phyloP scores from a whole-genome alignment of 2,888 invertebrate species.

The Cephus pygmeus region DNA sequence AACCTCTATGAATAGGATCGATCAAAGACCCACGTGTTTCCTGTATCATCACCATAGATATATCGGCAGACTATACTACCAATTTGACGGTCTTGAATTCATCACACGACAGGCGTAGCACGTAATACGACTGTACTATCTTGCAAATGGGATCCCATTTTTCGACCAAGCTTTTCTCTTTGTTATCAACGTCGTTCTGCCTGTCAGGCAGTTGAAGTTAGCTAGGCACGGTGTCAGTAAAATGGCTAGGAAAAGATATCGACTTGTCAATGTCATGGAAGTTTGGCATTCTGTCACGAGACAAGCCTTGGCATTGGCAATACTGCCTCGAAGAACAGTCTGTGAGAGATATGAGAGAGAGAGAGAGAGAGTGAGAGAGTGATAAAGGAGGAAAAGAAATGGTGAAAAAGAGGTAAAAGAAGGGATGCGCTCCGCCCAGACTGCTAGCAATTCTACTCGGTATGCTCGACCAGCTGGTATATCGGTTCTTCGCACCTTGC shows the following conservation, averaged over 20 bases:
- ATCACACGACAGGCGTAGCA: background rate
- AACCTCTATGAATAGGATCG: background rate
- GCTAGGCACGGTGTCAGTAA: background rate
- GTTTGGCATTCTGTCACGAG: background rate
- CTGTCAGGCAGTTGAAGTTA: background rate
- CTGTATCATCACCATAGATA: background rate
- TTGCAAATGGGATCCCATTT: background rate
- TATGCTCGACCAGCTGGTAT: conserved; percentile 24
- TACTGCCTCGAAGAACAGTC: background rate
- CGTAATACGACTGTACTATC: background rate
- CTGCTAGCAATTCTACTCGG: background rate
- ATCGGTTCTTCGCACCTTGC: conserved; percentile 33
- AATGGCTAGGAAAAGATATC: background rate
- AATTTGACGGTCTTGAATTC: background rate
- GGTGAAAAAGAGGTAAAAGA: background rate
- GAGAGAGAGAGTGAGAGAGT: too few relatives aligned
- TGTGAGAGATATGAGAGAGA: background rate
- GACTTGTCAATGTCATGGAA: background rate
- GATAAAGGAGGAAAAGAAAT: background rate
- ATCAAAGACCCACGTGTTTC: background rate
- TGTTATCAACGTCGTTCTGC: background rate
- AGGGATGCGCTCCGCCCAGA: background rate
- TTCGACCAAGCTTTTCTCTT: background rate
- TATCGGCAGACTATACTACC: background rate
- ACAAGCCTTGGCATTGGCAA: background rate